phyloP scores from a whole-genome alignment of 1,140 invertebrate genomes.

The Diachasmimorpha longicaudata region DNA sequence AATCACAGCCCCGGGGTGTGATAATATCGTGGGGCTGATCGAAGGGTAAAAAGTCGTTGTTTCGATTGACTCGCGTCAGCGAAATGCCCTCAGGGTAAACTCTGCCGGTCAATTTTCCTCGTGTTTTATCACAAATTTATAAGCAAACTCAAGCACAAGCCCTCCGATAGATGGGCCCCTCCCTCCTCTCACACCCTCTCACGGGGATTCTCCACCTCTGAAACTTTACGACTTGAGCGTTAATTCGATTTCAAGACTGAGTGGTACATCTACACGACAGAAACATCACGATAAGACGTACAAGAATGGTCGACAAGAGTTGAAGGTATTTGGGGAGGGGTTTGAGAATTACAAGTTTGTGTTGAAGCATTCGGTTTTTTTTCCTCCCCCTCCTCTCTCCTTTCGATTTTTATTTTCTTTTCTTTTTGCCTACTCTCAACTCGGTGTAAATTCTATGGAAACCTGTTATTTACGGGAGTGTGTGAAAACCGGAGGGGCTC shows the following conservation, averaged over 20 bases:
- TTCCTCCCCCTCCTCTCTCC: not conserved
- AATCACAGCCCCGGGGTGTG: not conserved
- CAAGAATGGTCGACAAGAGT: not conserved
- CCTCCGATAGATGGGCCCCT: not conserved
- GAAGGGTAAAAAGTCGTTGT: slow-evolving; percentile 7
- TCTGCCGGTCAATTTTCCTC: not conserved
- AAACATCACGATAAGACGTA: slow-evolving; percentile 23
- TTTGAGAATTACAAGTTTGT: not conserved
- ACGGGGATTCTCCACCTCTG: not conserved
- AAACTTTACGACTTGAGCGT: not conserved
- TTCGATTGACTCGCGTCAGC: slow-evolving; percentile 13
- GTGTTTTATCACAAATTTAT: slow-evolving; percentile 24
- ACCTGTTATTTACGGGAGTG: not conserved
- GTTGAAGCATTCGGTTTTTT: slow-evolving; percentile 11
- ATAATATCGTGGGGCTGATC: not conserved
- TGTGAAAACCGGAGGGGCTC: not conserved
- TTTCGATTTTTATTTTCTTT: not conserved
- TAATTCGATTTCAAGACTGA: not conserved
- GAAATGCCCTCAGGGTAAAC: not conserved
- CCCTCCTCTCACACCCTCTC: not conserved
- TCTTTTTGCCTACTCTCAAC: not conserved
- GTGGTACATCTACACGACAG: not conserved
- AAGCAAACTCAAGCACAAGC: slow-evolving; percentile 15
- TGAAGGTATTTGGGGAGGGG: not conserved
- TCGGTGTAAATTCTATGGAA: not conserved